A percentile compares a stretch with the other conserved stretches of the same genome.
phyloP scores from a whole-genome alignment of 1,140 invertebrate species.

The Drosophila bocqueti region DNA sequence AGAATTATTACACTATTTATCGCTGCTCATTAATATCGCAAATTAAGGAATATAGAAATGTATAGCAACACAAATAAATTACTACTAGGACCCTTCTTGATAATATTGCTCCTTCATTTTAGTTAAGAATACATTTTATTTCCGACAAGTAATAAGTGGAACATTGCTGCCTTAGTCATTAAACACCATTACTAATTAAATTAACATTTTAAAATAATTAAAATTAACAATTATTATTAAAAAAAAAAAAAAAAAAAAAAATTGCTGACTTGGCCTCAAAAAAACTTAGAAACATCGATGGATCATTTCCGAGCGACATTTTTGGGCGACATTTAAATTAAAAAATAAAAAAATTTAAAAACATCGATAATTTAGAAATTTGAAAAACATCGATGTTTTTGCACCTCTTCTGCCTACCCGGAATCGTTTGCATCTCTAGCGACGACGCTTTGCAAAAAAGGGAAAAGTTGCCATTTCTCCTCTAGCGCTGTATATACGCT shows the following conservation, averaged over 20 bases:
- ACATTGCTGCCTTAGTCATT: too few species aligned
- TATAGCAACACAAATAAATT: not conserved
- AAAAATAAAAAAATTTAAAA: too few species aligned
- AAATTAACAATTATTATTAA: too few species aligned
- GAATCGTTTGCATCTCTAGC: conserved; percentile 32
- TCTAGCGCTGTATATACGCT: conserved; percentile 40
- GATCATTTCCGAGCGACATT: too few species aligned
- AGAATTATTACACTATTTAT: not conserved
- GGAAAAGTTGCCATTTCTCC: conserved; percentile 17
- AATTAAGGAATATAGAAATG: not conserved
- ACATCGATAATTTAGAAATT: conserved; percentile 12
- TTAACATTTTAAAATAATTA: too few species aligned
- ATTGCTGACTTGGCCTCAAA: too few species aligned
- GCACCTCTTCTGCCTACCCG: not conserved
- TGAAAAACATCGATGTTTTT: conserved; percentile 5
- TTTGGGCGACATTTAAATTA: too few species aligned
- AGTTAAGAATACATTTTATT: not conserved
- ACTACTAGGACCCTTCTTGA: too few species aligned
- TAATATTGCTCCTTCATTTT: not conserved
- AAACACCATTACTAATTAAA: too few species aligned
- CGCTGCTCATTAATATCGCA: not conserved
- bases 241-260: too few species aligned
- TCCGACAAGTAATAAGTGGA: not conserved
- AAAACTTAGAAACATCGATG: too few species aligned
- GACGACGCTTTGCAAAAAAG: conserved; percentile 74